Percentiles rank a stretch among this genome's conserved stretches.
Conservation (phyloP, 2,888 invertebrate genomes). For the Keiferia lycopersicella region DNA sequence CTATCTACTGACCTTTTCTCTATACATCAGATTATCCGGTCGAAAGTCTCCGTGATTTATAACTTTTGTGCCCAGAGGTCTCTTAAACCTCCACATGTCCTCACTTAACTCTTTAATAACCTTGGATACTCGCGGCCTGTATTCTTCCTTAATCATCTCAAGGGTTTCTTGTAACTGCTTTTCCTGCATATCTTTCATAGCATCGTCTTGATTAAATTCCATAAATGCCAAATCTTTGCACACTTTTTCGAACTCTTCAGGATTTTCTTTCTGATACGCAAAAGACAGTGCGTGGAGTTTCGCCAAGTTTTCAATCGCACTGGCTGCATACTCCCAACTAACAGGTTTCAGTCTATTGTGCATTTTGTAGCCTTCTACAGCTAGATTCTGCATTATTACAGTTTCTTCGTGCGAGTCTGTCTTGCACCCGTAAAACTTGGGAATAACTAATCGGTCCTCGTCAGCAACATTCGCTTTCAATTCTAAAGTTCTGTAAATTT, state of each 20-base stretch:
- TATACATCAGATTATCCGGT: too few relatives aligned
- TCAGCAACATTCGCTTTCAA: slow-evolving; percentile 33
- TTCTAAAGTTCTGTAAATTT: slow-evolving; percentile 40
- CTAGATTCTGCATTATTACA: slow-evolving; percentile 54
- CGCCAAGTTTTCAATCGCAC: slow-evolving; percentile 49
- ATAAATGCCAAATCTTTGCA: slow-evolving; percentile 34
- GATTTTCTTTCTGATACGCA: slow-evolving; percentile 53
- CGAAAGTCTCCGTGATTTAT: slow-evolving; percentile 42
- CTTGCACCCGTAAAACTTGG: slow-evolving; percentile 46
- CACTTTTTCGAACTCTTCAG: slow-evolving; percentile 41
- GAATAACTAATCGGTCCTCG: slow-evolving; percentile 41
- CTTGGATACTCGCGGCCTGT: slow-evolving; percentile 27
- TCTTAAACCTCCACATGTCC: slow-evolving; percentile 37
- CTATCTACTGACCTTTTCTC: too few relatives aligned
- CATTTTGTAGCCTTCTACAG: slow-evolving; percentile 43
- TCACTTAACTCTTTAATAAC: slow-evolving; percentile 32
- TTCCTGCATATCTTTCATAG: slow-evolving; percentile 27
- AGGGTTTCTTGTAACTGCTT: neutral
- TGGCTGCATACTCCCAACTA: slow-evolving; percentile 50
- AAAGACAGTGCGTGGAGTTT: slow-evolving; percentile 63
- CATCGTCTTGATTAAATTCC: slow-evolving; percentile 21
- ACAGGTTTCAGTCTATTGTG: slow-evolving; percentile 46
- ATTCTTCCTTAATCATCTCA: slow-evolving; percentile 29
- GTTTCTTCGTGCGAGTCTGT: slow-evolving; percentile 44
- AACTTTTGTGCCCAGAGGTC: slow-evolving; percentile 41